Percentiles rank a stretch among this genome's conserved stretches.
Conservation (phyloP, 2,797 vertebrate species). For the Centropyge bicolor region DNA sequence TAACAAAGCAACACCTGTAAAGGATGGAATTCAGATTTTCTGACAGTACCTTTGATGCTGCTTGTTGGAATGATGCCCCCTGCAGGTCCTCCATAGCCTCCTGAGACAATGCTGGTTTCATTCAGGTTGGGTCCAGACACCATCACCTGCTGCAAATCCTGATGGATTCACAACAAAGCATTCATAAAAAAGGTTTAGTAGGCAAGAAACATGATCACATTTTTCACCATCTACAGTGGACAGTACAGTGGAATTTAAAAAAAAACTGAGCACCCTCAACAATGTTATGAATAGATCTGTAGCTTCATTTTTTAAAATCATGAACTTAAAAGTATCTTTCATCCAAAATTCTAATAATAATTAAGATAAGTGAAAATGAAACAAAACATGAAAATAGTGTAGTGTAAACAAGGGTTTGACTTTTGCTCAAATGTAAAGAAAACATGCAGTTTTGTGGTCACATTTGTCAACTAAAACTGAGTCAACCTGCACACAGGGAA, state of each 20-base stretch:
- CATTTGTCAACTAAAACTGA: not conserved
- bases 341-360: not conserved
- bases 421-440: not conserved
- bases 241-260: not conserved
- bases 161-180: constrained; percentile 29
- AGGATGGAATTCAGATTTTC: not conserved
- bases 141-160: constrained; percentile 99
- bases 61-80: constrained; percentile 94
- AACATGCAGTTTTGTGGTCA: too few species aligned
- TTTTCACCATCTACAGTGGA: not conserved
- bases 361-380: too few species aligned
- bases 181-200: not conserved
- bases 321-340: not conserved
- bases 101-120: constrained; percentile 97
- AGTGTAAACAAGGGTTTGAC: not conserved
- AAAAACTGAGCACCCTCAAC: not conserved
- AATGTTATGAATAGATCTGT: not conserved
- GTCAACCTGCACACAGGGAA: not conserved
- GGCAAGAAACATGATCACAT: not conserved
- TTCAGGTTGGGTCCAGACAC: constrained; percentile 98
- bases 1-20: not conserved
- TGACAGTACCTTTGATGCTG: constrained; percentile 89
- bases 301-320: not conserved
- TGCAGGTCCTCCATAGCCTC: constrained; percentile 94
- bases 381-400: not conserved